Base-by-base conservation (phyloP, 1,140 invertebrate species). In the Gryon sp. region DNA sequence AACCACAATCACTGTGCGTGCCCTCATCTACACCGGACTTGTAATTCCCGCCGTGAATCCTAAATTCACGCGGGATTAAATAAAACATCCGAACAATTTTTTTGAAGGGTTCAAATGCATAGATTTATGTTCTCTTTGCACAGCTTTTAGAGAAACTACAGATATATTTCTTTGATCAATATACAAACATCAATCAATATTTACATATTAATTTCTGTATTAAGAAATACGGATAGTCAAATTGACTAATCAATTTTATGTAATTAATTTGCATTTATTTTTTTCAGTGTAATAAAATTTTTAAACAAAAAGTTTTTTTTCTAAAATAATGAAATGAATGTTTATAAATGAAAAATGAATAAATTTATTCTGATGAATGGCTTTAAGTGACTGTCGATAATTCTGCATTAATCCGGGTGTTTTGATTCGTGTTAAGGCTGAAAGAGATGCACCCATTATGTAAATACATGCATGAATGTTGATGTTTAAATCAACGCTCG, bases 1-100 rank as follows among this genome's bases (percentile, higher is more conserved):
- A 55, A 24, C 40, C 50, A 55, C 72, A 48, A 68, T 57, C 55
- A 62, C 30, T 60, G 24, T 34, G 45, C 62, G 36, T 60, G 36
- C 57, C 72, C 72, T 28, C 30, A n/a, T n/a, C 52, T 26, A 57
- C 34, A 32, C 18, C n/a, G 20, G 11, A 38, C 16, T 38, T n/a
- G 32, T 26, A 46, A 62, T 75, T 41, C 62, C 34, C 41, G 62
- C n/a, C 53, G 72, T 68, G 63, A 68, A 75, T 68, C 57, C 72
- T 24, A 75, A 75, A 75, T 75, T 66, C 62, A 62, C 38, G n/a
- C n/a, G 7, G 53, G 62, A 66, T 66, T 75, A 68, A 75, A 62
- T 68, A 55, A 75, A 62, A 66, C 72, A 14, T 75, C 62, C 18
- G 43, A 38, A 45, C n/a, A n/a, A n/a, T n/a, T n/a, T n/a, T n/a